Base-by-base conservation (phyloP, 2,113 vertebrate genomes). In the Eptatretus burgeri region DNA sequence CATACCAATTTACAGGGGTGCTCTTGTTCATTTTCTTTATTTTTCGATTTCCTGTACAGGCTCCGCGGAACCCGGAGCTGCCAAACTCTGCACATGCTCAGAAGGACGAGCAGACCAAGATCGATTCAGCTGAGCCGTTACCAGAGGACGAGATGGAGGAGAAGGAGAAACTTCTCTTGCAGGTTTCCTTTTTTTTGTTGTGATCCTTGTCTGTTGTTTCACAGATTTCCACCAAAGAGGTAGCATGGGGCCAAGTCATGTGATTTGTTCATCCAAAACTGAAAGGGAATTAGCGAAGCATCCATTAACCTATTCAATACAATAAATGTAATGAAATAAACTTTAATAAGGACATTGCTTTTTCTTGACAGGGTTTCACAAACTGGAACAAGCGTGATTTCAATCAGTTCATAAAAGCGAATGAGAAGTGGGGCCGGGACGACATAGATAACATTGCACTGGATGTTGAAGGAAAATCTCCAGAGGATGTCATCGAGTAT, bases 341-440 rank as follows among this genome's bases (percentile, higher is more conserved):
- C 13, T 49, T 64, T 64, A 64, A 20, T 64, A 20, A 52, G 20
- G 49, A n/a, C 49, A 18, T 20, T 11, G 20, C 53, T 49, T n/a
- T 49, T 51, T 64, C 49, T 64, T 65, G 14, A 27, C 27, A 85
- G 83, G 83, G 82, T 64, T 85, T 85, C 70, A 84, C 81, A 63
- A 82, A 78, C 70, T 85, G 83, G 82, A 85, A 82, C 72, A 85
- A 85, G 69, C 75, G 82, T 68, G 82, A 85, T 71, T 85, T 85
- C 71, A 85, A 85, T 69, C 83, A 85, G 70, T 85, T 85, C 68
- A 82, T 85, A 74, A 85, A 85, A 76, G 83, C 82, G 49, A 85
- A 85, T 74, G 83, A 85, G 70, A 85, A 85, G 65, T 85, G 80
- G 1, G 81, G 83, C 41, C 80, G 83, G 67, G 83, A 85, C 50